Evolutionary conservation across 2,113 vertebrate species (phyloP).

Genomic region (Mionectes macconnelli): DNA sequence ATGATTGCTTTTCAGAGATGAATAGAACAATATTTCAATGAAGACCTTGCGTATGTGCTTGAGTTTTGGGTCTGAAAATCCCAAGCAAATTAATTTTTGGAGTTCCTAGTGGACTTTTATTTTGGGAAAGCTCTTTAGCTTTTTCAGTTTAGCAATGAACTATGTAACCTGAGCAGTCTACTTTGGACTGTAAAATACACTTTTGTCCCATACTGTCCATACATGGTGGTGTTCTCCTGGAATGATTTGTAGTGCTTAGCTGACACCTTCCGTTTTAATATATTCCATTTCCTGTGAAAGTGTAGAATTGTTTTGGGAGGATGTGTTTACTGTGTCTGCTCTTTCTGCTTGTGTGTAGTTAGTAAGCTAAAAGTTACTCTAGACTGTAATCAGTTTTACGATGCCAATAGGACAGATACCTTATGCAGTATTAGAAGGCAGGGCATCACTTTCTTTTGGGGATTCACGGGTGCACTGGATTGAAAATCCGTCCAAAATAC

Average conservation of each 20-base stretch:
- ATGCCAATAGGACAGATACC: not conserved
- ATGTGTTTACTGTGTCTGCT: not conserved
- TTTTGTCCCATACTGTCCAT: not conserved
- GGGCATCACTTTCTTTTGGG: not conserved
- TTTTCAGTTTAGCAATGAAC: not conserved
- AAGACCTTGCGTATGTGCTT: not conserved
- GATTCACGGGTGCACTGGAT: not conserved
- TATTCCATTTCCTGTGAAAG: not conserved
- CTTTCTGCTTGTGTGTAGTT: not conserved
- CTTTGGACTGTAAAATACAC: not conserved
- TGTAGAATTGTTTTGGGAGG: not conserved
- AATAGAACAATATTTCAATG: not conserved
- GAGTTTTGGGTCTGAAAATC: not conserved
- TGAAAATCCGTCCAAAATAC: not conserved
- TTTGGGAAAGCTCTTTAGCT: not conserved
- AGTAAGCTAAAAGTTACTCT: not conserved
- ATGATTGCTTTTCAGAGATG: not conserved
- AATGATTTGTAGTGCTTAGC: not conserved
- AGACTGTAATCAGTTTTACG: not conserved
- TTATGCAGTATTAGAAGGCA: not conserved
- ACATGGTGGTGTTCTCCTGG: not conserved
- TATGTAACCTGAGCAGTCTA: not conserved
- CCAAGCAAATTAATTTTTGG: not conserved
- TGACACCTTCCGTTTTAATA: not conserved
- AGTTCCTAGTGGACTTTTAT: not conserved